phyloP scores from a whole-genome alignment of 2,888 invertebrate species.

The Trachelus stipa region DNA sequence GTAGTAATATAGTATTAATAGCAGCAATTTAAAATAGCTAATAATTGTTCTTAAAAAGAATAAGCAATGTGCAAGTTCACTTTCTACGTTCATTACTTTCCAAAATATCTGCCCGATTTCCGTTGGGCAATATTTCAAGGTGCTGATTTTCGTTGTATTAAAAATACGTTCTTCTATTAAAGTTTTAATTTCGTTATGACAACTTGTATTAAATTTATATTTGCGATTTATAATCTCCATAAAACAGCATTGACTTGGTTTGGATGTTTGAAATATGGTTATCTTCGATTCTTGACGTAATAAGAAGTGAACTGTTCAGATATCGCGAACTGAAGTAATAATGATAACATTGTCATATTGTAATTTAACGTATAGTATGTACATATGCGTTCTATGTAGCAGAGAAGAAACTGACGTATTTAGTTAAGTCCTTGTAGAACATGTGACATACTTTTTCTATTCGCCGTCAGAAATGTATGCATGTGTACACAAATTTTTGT shows the following conservation, averaged over 20 bases:
- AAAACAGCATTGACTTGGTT: neutral
- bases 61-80: no score
- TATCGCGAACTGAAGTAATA: neutral
- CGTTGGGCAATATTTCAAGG: neutral
- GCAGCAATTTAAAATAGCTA: neutral
- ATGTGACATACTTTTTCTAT: no score
- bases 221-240: neutral
- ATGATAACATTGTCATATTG: neutral
- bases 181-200: neutral
- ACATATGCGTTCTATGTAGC: neutral
- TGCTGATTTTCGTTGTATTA: neutral
- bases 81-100: neutral
- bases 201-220: neutral
- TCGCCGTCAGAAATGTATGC: neutral
- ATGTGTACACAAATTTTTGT: neutral
- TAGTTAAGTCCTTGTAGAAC: neutral
- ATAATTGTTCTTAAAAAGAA: neutral
- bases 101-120: neutral
- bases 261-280: neutral
- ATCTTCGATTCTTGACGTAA: neutral
- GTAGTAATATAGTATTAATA: neutral
- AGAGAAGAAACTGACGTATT: neutral
- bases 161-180: neutral
- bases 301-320: neutral
- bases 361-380: neutral